Base-by-base conservation (phyloP, 2,797 vertebrate genomes). In the Xenopus petersii region DNA sequence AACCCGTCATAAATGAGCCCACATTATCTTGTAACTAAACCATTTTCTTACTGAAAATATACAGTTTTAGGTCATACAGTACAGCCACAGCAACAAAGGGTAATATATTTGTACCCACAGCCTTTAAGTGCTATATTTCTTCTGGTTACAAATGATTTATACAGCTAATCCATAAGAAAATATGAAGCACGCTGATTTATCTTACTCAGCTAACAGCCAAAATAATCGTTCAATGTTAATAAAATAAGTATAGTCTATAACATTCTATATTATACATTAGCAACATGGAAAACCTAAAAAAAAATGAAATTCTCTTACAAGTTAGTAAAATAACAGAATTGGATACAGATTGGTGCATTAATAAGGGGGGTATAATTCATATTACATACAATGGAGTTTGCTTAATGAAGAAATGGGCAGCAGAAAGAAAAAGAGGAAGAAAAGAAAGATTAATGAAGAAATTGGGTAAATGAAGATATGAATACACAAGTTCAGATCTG, bases 101-200 rank as follows among this genome's bases (percentile, higher is more conserved):
- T 26, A 47, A 64, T 16, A 67, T 47, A 81, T 80, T 70, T 80
- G 59, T 81, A 56, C 70, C 10, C 67, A 82, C 82, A 67, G 78
- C 75, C 66, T 56, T 72, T 82, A 76, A 86, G 84, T 85, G 85
- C 86, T 82, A 86, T 83, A 81, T 69, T 65, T 83, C 79, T 85
- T 81, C 83, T 86, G 85, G 82, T 64, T 81, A 79, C 84, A 87
- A 88, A 83, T 90, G 83, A 76, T 88, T 84, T 89, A 86, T 87
- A 86, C 81, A 87, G 74, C 84, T 86, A 84, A 86, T 84, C 87
- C 65, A 82, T 93, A 91, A 83, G 89, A 91, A 92, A 93, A 92
- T 90, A 92, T 77, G 0, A 84, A 81, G 84, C 85, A 82, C 73
- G 72, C 64, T 55, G 81, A 48, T 83, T 84, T 81, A 71, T 85